Evolutionary conservation across 2,888 invertebrate species (phyloP), one percentile per base, ranked within the genome.

Genomic region (Pammene aurita): DNA sequence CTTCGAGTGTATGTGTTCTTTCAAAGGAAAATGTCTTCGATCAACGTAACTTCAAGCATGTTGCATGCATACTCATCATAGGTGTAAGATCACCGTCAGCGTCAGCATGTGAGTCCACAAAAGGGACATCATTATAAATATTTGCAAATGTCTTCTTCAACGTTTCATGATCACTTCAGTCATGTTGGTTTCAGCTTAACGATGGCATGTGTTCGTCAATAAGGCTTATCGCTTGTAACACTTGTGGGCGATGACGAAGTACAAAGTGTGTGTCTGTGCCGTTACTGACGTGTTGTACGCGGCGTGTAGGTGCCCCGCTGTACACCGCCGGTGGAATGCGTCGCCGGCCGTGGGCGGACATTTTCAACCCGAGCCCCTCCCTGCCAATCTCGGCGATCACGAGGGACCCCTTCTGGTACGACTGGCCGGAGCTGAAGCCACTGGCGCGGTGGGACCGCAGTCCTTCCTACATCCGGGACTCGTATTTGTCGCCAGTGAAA

Each of bases 321-420:
- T 96, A 94, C 93, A 93, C 93, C 83, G 94, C 95, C 80, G 95
- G 95, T 76, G 94, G 95, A 75, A 87, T 93, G 77, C 87, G 91
- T 78, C 93, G 94, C 87, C 85, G 90, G 82, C 93, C 93, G 54
- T 93, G 93, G 93, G 89, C 93, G 87, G 95, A 96, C 87, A 93
- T 97, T 86, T 93, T 97, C 89, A 96, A 96, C 91, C 97, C 97
- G 75, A 95, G 95, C 81, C 95, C 96, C 66, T 94, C 93, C 81
- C 93, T 96, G 82, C 97, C 97, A 71, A 93, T 96, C 85, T 96
- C 96, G 80, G 94, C 96, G 77, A 95, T 97, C 89, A 95, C 95
- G 77, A 95, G 96, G 86, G 97, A 97, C 93, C 97, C 97, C 81
- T 97, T 97, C 96, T 97, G 97, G 97, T 95, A 95, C 94, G 95